phyloP scores from a whole-genome alignment of 2,888 invertebrate species.

The Erebia epiphron region DNA sequence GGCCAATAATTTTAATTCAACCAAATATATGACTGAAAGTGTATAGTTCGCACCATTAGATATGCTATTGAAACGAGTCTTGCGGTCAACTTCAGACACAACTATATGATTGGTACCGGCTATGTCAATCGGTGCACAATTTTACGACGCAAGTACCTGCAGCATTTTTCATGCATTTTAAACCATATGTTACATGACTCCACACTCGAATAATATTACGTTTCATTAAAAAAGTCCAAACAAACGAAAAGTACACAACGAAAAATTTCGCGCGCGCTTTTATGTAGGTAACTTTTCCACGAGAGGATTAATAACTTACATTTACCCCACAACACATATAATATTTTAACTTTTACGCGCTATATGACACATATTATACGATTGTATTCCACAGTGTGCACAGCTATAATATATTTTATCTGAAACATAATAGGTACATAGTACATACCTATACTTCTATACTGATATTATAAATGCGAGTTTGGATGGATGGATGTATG shows the following conservation, averaged over 20 bases:
- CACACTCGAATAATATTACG: conserved; percentile 1
- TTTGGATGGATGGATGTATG: no score
- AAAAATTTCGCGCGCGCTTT: conserved; percentile 18
- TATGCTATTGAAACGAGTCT: no score
- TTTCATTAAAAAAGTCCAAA: conserved; percentile 19
- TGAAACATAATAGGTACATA: neutral
- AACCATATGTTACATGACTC: neutral
- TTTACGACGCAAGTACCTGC: no score
- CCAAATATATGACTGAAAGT: no score
- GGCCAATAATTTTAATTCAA: neutral
- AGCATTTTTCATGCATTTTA: neutral
- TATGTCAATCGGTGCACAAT: no score
- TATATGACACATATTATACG: conserved; percentile 10
- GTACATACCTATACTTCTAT: conserved; percentile 7
- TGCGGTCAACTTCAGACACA: no score
- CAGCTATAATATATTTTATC: conserved; percentile 15
- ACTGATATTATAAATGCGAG: no score
- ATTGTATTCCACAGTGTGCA: conserved; percentile 17
- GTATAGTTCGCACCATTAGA: no score
- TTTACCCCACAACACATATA: conserved; percentile 39
- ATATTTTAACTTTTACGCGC: conserved; percentile 40
- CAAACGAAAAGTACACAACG: conserved; percentile 20
- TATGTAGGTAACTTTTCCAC: conserved; percentile 37
- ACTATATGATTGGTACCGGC: no score
- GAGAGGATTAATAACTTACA: conserved; percentile 45